Evolutionary conservation across 2,113 vertebrate species (phyloP), one percentile per base, ranked within the genome.

Genomic region (Xenopus laevis): DNA sequence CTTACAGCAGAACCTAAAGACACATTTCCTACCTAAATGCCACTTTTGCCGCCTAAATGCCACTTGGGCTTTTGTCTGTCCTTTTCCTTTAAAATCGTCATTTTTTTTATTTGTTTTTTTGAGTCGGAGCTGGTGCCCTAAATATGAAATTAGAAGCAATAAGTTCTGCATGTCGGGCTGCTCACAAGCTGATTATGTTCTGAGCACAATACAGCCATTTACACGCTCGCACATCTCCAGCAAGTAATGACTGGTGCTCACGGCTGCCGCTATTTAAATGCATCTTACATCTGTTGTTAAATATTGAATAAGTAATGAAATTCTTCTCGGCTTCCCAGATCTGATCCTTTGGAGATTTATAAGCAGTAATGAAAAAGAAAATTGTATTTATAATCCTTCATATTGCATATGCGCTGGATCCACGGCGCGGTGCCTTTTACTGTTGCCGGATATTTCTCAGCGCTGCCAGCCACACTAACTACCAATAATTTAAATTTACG

Each of bases 401-500:
- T 70, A 70, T 69, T 77, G 74, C 73, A 30, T 55, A 30, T 70
- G 74, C 27, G 67, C 59, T 40, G 13, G 27, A 52, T 27, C 62
- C n/a, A n/a, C n/a, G n/a, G n/a, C n/a, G n/a, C n/a, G n/a, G n/a
- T n/a, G n/a, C n/a, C 79, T 79, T 84, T 80, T 80, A 73, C 68
- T 82, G 81, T 79, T 79, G 79, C 77, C 79, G 64, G 70, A 75
- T 27, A 45, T 70, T 72, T 13, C 80, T 74, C 62, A 68, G 72
- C 80, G 78, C 79, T 81, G 81, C 45, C 77, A 79, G 69, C 78
- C 79, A 66, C 79, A 69, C 79, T 78, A 83, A 66, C 79, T 77
- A 82, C 78, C 69, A 72, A 72, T 82, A 78, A 83, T 44, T 79
- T 78, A 81, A 78, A 84, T 86, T 84, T 83, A 83, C 80, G 46